phyloP scores from a whole-genome alignment of 2,888 invertebrate genomes.

The Ormyrus pomaceus region DNA sequence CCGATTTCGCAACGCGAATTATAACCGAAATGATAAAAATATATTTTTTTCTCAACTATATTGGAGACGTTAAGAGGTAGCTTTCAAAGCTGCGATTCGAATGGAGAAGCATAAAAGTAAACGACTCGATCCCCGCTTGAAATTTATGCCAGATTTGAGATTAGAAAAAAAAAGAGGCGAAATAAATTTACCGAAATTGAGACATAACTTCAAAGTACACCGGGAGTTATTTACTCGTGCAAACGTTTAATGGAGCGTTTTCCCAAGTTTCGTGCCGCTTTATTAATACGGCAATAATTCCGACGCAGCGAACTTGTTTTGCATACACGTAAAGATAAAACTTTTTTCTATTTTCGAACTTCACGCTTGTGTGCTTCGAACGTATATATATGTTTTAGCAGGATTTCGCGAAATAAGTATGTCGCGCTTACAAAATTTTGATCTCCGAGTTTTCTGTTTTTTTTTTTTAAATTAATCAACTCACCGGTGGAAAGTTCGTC shows the following conservation, averaged over 20 bases:
- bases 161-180: conserved; percentile 12
- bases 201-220: conserved; percentile 17
- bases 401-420: not conserved
- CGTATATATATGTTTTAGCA: not conserved
- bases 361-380: too few species aligned
- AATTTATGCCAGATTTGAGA: conserved; percentile 15
- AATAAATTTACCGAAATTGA: conserved; percentile 13
- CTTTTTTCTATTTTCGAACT: not conserved
- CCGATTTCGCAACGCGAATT: too few species aligned
- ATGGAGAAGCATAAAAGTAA: not conserved
- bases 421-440: not conserved
- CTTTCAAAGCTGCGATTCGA: not conserved
- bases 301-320: not conserved
- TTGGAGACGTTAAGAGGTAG: too few species aligned
- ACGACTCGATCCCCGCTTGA: not conserved
- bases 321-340: conserved; percentile 18
- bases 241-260: conserved; percentile 19
- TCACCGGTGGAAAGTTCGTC: conserved; percentile 74
- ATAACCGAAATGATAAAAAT: too few species aligned
- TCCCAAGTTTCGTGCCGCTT: conserved; percentile 20
- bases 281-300: conserved; percentile 35
- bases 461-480: conserved; percentile 58
- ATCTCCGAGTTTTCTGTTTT: not conserved
- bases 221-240: not conserved
- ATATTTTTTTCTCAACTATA: too few species aligned